Evolutionary conservation across 37 sponge, comb jelly and placozoan genomes (phyloP), one percentile per base, ranked within the genome.

Genomic region (Spongilla lacustris): DNA sequence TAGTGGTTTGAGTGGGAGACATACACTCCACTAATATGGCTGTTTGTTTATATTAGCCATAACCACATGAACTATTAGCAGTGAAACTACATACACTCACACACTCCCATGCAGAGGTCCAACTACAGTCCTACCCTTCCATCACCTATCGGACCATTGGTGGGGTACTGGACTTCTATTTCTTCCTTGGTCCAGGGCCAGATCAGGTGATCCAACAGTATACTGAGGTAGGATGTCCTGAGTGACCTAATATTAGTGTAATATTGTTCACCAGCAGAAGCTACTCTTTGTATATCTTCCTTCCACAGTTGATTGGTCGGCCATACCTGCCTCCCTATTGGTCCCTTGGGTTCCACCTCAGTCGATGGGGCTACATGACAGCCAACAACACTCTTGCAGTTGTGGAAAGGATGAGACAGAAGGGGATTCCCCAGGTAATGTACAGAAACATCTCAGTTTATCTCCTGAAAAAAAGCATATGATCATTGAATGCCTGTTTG

Each of bases 271-370:
- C n/a, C n/a, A n/a, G n/a, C n/a, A n/a, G n/a, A n/a, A n/a, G n/a
- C n/a, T n/a, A n/a, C n/a, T n/a, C n/a, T n/a, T n/a, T n/a, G n/a
- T n/a, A n/a, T n/a, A n/a, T n/a, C n/a, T n/a, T n/a, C n/a, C n/a
- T n/a, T n/a, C n/a, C n/a, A n/a, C 38, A 87, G 90, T 66, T 92
- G 72, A 89, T 95, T 66, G 96, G 96, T 26, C 82, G 74, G 22
- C 92, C 96, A 21, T 92, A 85, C 86, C 27, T 95, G 29, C 96
- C 96, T 21, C 96, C 96, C 27, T 92, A 92, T 50, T 95, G 96
- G 96, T 74, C 90, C 1, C 87, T 95, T n/a, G 96, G 96, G 37
- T 94, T 94, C 83, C 95, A 94, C 32, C 83, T 94, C 32, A 92
- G 95, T 85, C 89, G 95, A 32, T 94, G 91, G 91, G 95, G 95